A percentile compares a stretch with the other conserved stretches of the same genome.
These are phyloP conservation scores for Beroe forskalii DNA, from an alignment of 37 sponge, comb jelly and placozoan genomes.

Conservation along the genomic window DNA sequence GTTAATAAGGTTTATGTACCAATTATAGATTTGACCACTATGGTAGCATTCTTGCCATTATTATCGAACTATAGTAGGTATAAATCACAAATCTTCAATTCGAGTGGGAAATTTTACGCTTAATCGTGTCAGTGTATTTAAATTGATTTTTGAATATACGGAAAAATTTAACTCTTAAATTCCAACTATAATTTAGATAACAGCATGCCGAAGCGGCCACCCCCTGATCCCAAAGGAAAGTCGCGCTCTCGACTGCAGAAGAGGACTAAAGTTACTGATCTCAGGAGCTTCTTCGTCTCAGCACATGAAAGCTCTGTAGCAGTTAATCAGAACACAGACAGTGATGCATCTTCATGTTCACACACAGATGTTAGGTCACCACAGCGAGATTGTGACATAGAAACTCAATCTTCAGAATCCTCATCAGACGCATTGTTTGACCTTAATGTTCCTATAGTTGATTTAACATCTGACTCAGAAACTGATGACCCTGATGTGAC, in stretches of 20 bases:
- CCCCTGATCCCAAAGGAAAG: background rate
- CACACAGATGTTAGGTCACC: background rate
- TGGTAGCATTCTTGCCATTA: no score
- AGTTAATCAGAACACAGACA: background rate
- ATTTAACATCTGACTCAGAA: background rate
- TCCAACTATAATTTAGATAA: no score
- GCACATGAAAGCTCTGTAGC: no score
- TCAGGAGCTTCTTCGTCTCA: background rate
- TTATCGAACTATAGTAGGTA: no score
- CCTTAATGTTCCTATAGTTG: background rate
- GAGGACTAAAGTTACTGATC: background rate
- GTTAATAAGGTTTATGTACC: no score
- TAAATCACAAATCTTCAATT: no score
- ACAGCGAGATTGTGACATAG: background rate
- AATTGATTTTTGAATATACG: no score
- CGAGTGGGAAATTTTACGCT: no score
- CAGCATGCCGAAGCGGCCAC: background rate
- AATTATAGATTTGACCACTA: no score
- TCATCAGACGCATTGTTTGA: no score
- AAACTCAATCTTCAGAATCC: background rate
- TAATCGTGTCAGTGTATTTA: no score
- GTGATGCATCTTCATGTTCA: background rate
- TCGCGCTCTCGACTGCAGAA: background rate
- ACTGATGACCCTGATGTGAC: background rate
- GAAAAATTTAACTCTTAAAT: no score